A percentile compares a stretch with the other conserved stretches of the same genome.
These are phyloP conservation scores for Actinostola sp. DNA, from an alignment of 92 coral and sea anemone genomes.

Conservation along the genomic window DNA sequence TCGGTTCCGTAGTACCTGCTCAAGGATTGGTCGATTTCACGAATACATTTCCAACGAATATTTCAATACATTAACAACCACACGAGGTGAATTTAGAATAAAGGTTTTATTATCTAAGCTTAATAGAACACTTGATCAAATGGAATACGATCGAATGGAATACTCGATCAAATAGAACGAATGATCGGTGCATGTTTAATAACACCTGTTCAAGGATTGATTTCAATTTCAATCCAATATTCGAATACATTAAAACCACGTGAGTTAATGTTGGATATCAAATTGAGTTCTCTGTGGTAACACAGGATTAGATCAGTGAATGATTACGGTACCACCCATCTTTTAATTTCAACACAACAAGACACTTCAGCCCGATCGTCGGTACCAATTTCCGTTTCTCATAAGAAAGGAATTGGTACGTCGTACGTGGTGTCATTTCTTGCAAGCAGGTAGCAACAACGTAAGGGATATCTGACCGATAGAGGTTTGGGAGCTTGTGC, in stretches of 20 bases:
- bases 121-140: too few species aligned
- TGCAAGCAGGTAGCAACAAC: background rate
- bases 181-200: background rate
- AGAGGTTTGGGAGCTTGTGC: too few species aligned
- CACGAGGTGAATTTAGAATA: too few species aligned
- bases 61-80: too few species aligned
- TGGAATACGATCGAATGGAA: background rate
- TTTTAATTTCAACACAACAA: too few species aligned
- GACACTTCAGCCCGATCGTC: too few species aligned
- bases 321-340: background rate
- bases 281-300: background rate
- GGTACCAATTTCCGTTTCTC: too few species aligned
- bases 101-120: too few species aligned
- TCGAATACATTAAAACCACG: background rate
- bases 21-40: too few species aligned
- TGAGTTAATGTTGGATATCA: background rate
- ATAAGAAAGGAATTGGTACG: too few species aligned
- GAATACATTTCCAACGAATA: too few species aligned
- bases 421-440: too few species aligned
- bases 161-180: background rate
- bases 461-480: background rate
- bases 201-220: background rate
- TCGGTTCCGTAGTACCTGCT: background rate
- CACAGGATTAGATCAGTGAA: background rate
- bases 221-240: background rate